A percentile compares a stretch with the other conserved stretches of the same genome.
Conservation (phyloP, 2,797 vertebrate species). For the Antrozous pallidus region DNA sequence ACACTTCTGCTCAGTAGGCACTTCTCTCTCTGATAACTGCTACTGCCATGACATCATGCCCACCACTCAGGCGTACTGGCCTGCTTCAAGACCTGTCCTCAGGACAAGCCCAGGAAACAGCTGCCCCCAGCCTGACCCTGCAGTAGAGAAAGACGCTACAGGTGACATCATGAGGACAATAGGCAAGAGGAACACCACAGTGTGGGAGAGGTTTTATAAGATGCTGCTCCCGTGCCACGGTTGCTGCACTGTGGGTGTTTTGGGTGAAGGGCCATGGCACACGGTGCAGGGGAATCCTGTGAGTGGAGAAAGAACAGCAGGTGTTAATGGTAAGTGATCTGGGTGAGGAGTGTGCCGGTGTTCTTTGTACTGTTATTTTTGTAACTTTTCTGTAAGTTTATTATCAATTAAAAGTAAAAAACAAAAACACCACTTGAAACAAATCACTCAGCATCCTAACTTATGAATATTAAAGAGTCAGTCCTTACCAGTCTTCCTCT, state of each 20-base stretch:
- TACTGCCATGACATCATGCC: background rate
- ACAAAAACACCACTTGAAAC: background rate
- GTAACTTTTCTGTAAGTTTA: background rate
- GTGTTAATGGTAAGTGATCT: background rate
- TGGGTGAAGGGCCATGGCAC: background rate
- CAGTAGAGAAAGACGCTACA: background rate
- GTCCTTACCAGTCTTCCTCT: background rate
- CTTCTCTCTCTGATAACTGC: no score
- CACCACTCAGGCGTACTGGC: background rate
- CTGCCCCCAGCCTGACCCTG: background rate
- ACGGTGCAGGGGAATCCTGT: background rate
- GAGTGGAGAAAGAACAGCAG: background rate
- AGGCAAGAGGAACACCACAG: no score
- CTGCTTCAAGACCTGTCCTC: background rate
- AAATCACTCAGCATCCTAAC: background rate
- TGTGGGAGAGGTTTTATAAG: no score
- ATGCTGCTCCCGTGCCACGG: fast-evolving
- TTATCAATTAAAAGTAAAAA: background rate
- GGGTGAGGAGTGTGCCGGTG: background rate
- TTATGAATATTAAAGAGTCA: background rate
- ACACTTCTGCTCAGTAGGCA: background rate
- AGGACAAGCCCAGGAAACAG: background rate
- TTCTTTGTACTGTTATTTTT: background rate
- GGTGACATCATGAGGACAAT: background rate
- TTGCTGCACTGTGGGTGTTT: background rate